Conservation (phyloP, 1,140 invertebrate species). For the Hestina assimilis region DNA sequence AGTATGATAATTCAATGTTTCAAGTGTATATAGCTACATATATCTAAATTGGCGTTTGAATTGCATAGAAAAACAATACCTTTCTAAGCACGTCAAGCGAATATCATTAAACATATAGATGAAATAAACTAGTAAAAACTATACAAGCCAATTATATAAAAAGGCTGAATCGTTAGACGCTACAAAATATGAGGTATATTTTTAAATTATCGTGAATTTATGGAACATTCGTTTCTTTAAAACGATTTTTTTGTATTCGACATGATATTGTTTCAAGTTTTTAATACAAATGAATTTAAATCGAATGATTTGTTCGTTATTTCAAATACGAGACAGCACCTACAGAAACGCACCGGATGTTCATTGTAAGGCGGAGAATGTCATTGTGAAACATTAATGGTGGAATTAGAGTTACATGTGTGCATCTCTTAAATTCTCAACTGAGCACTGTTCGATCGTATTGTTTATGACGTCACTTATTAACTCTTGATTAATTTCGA, state of each 20-base stretch:
- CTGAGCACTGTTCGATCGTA: no score
- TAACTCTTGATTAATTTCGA: no score
- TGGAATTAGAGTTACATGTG: no score
- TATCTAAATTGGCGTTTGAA: slow-evolving; percentile 10
- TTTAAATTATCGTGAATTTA: slow-evolving; percentile 9
- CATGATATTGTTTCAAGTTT: no score
- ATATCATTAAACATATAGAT: slow-evolving; percentile 26
- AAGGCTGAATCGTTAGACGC: slow-evolving; percentile 41
- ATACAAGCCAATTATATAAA: slow-evolving; percentile 47
- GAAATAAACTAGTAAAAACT: slow-evolving; percentile 35
- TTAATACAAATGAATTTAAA: no score
- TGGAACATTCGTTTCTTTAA: slow-evolving; percentile 6
- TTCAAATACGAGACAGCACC: background rate
- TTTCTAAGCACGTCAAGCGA: slow-evolving; percentile 18
- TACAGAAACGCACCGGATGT: background rate
- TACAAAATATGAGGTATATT: slow-evolving; percentile 71
- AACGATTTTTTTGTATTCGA: no score
- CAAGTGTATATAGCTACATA: slow-evolving; percentile 2
- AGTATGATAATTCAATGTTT: background rate
- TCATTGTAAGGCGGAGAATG: no score
- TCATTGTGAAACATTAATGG: no score
- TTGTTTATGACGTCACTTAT: no score
- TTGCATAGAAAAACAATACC: slow-evolving; percentile 3
- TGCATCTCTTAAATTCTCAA: no score
- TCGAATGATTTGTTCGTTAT: no score